phyloP scores from a whole-genome alignment of 1,140 invertebrate species.

The Drosophila truncata region DNA sequence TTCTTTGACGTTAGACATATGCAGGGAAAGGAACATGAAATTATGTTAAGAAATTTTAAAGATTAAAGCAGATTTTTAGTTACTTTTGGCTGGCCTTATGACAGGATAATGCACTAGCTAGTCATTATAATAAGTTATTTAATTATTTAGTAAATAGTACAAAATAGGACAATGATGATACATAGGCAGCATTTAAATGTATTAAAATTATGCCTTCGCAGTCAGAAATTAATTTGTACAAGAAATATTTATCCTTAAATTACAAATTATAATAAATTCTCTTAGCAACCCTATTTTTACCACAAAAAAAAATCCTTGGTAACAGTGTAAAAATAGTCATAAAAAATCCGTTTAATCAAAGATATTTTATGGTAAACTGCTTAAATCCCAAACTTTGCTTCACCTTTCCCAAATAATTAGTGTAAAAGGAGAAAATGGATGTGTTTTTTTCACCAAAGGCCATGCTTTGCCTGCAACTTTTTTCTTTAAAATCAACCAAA shows the following conservation, averaged over 20 bases:
- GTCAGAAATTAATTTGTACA: not conserved
- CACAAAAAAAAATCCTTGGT: too few relatives aligned
- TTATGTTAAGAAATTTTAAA: constrained; percentile 7
- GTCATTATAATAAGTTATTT: not conserved
- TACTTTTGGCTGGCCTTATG: not conserved
- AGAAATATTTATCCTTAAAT: not conserved
- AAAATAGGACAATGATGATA: too few relatives aligned
- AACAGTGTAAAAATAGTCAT: not conserved
- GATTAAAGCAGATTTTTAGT: not conserved
- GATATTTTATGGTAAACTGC: not conserved
- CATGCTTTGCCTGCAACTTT: not conserved
- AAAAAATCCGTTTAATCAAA: not conserved
- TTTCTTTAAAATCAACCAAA: not conserved
- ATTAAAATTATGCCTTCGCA: not conserved
- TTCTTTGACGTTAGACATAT: constrained; percentile 33
- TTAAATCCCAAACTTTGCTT: not conserved
- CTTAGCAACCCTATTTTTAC: not conserved
- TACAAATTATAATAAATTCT: not conserved
- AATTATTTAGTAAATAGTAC: not conserved
- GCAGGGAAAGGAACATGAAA: constrained; percentile 3
- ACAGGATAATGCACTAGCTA: not conserved
- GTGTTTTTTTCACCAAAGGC: not conserved
- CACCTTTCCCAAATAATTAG: not conserved
- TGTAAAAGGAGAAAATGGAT: not conserved
- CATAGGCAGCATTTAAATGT: too few relatives aligned